phyloP scores from a whole-genome alignment of 2,797 vertebrate genomes.

The Octomys mimax region DNA sequence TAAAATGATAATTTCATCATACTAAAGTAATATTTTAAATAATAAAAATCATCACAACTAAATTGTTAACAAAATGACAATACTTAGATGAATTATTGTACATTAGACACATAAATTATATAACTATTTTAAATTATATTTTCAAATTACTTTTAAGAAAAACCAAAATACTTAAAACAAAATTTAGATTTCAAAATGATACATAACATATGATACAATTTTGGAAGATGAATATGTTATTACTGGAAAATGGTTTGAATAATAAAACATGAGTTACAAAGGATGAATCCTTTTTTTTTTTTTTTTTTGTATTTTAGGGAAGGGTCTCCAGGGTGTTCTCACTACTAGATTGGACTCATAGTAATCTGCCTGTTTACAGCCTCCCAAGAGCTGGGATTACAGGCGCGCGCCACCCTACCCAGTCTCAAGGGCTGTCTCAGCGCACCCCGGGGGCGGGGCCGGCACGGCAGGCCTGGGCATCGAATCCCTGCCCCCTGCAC shows the following conservation, averaged over 20 bases:
- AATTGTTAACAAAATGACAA: neutral
- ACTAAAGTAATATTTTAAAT: neutral
- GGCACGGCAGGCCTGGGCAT: no score
- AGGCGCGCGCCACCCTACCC: no score
- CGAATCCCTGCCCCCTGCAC: no score
- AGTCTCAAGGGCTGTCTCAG: no score
- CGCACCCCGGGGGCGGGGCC: no score
- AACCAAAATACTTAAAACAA: neutral
- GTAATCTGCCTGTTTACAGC: no score
- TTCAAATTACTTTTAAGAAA: neutral
- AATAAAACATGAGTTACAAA: neutral
- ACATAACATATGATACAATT: neutral
- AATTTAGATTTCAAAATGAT: neutral
- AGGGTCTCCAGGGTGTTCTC: no score
- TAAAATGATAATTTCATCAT: slow-evolving; percentile 10
- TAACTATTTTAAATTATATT: neutral
- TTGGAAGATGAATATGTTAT: neutral
- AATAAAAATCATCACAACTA: neutral
- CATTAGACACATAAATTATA: neutral
- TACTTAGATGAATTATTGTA: neutral
- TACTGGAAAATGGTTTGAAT: neutral
- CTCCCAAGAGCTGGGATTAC: no score
- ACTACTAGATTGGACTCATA: no score
- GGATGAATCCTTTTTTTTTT: neutral
- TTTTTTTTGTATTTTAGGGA: no score